These are phyloP conservation scores for Oscheius sp. DNA, from an alignment of 2,888 invertebrate species.

Conservation along the genomic window DNA sequence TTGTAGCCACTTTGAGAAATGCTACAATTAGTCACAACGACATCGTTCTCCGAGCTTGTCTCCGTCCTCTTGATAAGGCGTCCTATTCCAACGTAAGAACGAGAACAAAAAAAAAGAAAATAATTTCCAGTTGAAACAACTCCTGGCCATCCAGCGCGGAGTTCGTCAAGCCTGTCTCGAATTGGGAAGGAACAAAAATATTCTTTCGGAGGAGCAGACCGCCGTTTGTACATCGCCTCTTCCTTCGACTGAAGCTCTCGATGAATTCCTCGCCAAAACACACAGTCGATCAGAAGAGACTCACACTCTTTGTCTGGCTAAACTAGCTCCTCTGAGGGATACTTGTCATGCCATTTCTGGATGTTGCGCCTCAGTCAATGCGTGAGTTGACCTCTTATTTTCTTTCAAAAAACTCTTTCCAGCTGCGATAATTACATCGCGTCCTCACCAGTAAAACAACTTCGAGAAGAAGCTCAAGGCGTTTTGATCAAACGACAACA, in stretches of 20 bases:
- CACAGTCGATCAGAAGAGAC: conserved; percentile 45
- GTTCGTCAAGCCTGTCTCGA: conserved; percentile 52
- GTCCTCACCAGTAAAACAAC: conserved; percentile 44
- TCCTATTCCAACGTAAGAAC: conserved; percentile 40
- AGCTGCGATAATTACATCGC: conserved; percentile 53
- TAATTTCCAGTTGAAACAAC: conserved; percentile 45
- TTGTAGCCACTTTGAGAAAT: conserved; percentile 42
- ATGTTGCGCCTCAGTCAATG: conserved; percentile 48
- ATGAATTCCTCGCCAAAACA: conserved; percentile 41
- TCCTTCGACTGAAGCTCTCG: conserved; percentile 43
- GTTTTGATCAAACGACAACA: conserved; percentile 43
- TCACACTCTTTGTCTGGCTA: conserved; percentile 46
- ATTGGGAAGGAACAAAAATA: conserved; percentile 45
- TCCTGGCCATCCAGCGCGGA: conserved; percentile 49
- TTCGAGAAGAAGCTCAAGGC: conserved; percentile 44
- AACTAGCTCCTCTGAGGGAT: conserved; percentile 46
- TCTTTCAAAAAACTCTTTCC: conserved; percentile 6
- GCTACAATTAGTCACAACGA: conserved; percentile 48
- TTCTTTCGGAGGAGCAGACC: conserved; percentile 41
- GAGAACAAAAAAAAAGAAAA: background rate
- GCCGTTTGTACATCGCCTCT: conserved; percentile 21
- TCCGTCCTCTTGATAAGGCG: conserved; percentile 45
- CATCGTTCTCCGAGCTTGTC: conserved; percentile 49
- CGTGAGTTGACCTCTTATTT: conserved; percentile 29
- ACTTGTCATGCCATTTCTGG: conserved; percentile 37